phyloP scores from a whole-genome alignment of 2,888 invertebrate genomes.

The Sinodicranocentrus sp. region DNA sequence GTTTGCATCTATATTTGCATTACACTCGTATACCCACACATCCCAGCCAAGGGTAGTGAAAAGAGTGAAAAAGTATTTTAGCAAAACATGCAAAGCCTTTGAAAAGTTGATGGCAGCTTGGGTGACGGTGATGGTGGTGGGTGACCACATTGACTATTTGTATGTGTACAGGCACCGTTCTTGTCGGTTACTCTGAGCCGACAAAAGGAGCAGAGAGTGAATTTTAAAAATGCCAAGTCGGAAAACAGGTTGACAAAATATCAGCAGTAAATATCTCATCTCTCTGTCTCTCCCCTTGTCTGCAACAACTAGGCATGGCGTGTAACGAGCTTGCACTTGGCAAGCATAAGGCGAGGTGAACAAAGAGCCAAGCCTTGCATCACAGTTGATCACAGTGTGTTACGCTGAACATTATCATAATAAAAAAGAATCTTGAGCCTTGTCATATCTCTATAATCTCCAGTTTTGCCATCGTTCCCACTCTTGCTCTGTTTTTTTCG shows the following conservation, averaged over 20 bases:
- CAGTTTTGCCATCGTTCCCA: background rate
- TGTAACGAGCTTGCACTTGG: conserved; percentile 19
- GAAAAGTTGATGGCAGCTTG: conserved; percentile 50
- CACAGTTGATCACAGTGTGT: conserved; percentile 27
- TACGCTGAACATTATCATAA: conserved; percentile 2
- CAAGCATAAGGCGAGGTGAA: conserved; percentile 11
- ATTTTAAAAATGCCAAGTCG: conserved; percentile 49
- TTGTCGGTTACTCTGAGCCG: conserved; percentile 51
- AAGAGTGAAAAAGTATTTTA: background rate
- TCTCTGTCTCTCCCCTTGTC: conserved; percentile 5
- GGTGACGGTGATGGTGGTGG: conserved; percentile 48
- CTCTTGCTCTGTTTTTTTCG: too few relatives aligned
- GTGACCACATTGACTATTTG: conserved; percentile 47
- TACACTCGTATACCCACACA: background rate
- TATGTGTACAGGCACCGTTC: conserved; percentile 51
- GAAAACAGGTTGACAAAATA: conserved; percentile 62
- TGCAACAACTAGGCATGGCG: conserved; percentile 18
- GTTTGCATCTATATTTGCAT: conserved; percentile 11
- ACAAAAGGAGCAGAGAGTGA: conserved; percentile 50
- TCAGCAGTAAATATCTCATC: conserved; percentile 33
- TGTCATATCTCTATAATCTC: too few relatives aligned
- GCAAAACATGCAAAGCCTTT: conserved; percentile 24
- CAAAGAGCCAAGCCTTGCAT: conserved; percentile 35
- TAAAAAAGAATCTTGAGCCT: background rate
- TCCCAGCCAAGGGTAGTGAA: too few relatives aligned